These are phyloP conservation scores for Agapetus fuscipes DNA, from an alignment of 2,888 invertebrate genomes.

Conservation along the genomic window DNA sequence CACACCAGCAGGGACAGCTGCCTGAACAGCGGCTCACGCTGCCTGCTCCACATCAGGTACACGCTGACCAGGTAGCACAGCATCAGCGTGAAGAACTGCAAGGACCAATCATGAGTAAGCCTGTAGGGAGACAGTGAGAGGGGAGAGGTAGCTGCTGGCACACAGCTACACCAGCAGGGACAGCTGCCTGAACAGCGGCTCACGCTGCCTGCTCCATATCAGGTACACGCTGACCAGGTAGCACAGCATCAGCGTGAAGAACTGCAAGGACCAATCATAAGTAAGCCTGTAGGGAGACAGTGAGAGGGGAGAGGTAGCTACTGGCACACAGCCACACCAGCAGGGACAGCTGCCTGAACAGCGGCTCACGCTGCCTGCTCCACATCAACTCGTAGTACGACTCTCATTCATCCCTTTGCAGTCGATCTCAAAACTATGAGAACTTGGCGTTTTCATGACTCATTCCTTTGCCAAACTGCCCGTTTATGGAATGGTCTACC, in stretches of 20 bases:
- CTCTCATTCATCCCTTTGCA: too few relatives aligned
- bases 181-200: constrained; percentile 53
- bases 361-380: constrained; percentile 57
- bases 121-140: constrained; percentile 64
- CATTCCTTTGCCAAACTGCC: too few relatives aligned
- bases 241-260: constrained; percentile 53
- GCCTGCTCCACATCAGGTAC: constrained; percentile 65
- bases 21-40: constrained; percentile 55
- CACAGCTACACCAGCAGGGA: constrained; percentile 69
- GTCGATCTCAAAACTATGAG: too few relatives aligned
- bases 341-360: constrained; percentile 60
- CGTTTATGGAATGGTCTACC: too few relatives aligned
- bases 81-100: constrained; percentile 57
- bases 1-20: constrained; percentile 63
- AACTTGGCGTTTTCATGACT: too few relatives aligned
- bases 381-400: too few relatives aligned
- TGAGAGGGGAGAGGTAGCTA: constrained; percentile 63
- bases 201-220: constrained; percentile 66
- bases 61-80: constrained; percentile 62
- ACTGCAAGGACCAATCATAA: constrained; percentile 47
- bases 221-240: constrained; percentile 63
- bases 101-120: constrained; percentile 42
- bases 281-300: constrained; percentile 69
- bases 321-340: constrained; percentile 67
- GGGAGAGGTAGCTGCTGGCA: constrained; percentile 64